Conservation (phyloP, 2,113 vertebrate species). For the Lophochroa leadbeateri region DNA sequence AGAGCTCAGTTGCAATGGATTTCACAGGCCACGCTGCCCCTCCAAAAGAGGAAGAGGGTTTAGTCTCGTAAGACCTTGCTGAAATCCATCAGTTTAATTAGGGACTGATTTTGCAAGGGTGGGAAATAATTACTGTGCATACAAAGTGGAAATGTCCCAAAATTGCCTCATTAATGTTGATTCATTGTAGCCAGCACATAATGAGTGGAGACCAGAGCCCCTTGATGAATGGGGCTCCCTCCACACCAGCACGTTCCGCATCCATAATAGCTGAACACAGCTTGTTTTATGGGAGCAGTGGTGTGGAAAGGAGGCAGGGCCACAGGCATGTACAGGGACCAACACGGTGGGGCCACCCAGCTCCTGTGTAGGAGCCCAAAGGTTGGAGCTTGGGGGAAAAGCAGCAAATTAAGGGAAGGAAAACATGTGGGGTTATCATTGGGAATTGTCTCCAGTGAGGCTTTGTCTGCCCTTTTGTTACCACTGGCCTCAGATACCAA, state of each 20-base stretch:
- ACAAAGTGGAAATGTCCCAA: slow-evolving; percentile 35
- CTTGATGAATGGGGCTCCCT: background rate
- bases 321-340: background rate
- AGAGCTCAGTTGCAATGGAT: background rate
- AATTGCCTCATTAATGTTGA: slow-evolving; percentile 49
- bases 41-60: background rate
- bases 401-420: background rate
- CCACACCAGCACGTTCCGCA: fast-evolving
- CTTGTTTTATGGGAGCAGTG: background rate
- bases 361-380: background rate
- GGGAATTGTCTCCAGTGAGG: background rate
- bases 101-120: slow-evolving; percentile 4
- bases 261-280: background rate
- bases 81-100: slow-evolving; percentile 58
- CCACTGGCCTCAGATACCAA: background rate
- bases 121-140: slow-evolving; percentile 16
- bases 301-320: background rate
- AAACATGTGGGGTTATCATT: background rate
- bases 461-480: background rate
- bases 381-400: background rate
- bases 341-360: background rate
- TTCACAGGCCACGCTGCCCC: background rate
- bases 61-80: background rate
- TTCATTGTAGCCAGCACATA: background rate
- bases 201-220: background rate